phyloP scores from a whole-genome alignment of 2,888 invertebrate species.

The Entomobrya proxima region DNA sequence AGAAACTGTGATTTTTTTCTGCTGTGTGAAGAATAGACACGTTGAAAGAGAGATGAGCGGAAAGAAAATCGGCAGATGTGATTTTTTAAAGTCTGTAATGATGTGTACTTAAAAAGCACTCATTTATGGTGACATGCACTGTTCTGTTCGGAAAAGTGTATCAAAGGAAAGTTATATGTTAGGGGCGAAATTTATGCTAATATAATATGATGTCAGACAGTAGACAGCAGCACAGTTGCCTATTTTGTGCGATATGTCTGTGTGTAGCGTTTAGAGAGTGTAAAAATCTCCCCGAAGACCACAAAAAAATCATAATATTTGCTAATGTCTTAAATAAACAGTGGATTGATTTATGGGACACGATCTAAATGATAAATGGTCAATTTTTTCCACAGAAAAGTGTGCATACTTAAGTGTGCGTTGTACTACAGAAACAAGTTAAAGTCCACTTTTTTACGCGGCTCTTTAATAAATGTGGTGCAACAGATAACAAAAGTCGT shows the following conservation, averaged over 20 bases:
- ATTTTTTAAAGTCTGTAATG: background rate
- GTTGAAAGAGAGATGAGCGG: background rate
- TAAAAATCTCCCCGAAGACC: background rate
- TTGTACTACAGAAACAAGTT: background rate
- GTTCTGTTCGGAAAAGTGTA: too few relatives aligned
- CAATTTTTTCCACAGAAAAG: background rate
- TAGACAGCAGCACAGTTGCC: too few relatives aligned
- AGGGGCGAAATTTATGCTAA: too few relatives aligned
- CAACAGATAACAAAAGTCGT: background rate
- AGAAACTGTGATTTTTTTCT: background rate
- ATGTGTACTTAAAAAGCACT: background rate
- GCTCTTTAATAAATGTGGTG: background rate
- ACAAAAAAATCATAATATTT: slow-evolving; percentile 14
- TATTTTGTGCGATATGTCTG: background rate
- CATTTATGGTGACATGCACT: background rate
- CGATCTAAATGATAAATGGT: slow-evolving; percentile 10
- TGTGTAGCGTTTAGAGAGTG: background rate
- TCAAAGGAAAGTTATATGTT: too few relatives aligned
- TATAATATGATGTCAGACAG: too few relatives aligned
- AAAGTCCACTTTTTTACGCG: background rate
- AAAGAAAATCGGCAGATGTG: background rate
- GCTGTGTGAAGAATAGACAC: background rate
- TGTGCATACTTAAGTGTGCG: background rate
- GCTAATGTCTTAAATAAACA: slow-evolving; percentile 17
- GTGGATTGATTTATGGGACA: slow-evolving; percentile 29